Percentiles rank a stretch among this genome's conserved stretches.
Conservation (phyloP, 2,888 invertebrate genomes). For the Vannuccia rotundouncinata region DNA sequence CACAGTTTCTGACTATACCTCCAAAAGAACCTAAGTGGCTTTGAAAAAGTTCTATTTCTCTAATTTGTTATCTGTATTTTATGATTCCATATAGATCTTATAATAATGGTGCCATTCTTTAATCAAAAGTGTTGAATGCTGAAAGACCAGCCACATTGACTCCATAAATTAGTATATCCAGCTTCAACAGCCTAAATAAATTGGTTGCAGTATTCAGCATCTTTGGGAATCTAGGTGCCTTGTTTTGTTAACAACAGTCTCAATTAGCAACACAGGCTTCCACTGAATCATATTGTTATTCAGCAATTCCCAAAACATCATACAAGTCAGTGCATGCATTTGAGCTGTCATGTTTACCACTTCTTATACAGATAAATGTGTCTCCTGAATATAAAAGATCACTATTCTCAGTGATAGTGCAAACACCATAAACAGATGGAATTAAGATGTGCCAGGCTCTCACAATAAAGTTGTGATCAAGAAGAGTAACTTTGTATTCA, state of each 20-base stretch:
- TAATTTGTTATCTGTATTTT: constrained; percentile 43
- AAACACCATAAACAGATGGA: constrained; percentile 41
- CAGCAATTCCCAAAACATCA: constrained; percentile 44
- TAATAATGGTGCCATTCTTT: constrained; percentile 52
- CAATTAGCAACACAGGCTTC: constrained; percentile 47
- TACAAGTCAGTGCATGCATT: constrained; percentile 46
- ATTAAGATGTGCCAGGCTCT: constrained; percentile 47
- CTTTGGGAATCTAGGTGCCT: constrained; percentile 43
- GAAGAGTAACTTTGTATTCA: constrained; percentile 41
- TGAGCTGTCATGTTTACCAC: constrained; percentile 46
- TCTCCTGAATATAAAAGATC: constrained; percentile 51
- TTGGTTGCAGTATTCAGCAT: constrained; percentile 38
- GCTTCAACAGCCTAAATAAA: constrained; percentile 42
- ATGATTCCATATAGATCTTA: constrained; percentile 46
- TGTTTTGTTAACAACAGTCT: constrained; percentile 44
- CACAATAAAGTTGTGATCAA: constrained; percentile 49
- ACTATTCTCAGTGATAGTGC: constrained; percentile 24
- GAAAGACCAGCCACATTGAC: constrained; percentile 51
- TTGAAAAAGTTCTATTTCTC: too few species aligned
- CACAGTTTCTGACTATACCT: constrained; percentile 52
- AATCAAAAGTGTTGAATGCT: constrained; percentile 49
- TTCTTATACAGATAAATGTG: constrained; percentile 53
- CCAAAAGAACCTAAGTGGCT: constrained; percentile 60
- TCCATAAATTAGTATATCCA: constrained; percentile 59
- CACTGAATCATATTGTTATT: not conserved